phyloP scores from a whole-genome alignment of 2,888 invertebrate species.

The Gerris lacustris region DNA sequence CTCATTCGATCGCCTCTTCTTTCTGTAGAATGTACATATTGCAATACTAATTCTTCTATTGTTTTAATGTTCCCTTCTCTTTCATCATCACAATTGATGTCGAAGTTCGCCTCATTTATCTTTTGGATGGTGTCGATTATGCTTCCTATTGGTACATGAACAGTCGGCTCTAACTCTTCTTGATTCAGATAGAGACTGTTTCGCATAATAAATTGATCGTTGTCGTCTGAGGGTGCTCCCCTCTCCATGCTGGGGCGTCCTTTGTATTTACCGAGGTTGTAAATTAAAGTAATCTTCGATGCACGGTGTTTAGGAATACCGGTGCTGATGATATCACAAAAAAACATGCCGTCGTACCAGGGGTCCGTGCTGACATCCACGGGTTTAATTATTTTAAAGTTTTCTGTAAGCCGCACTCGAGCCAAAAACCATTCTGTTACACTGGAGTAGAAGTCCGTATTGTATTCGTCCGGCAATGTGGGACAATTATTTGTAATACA shows the following conservation, averaged over 20 bases:
- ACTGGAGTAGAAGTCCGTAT: slow-evolving; percentile 2
- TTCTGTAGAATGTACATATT: background rate
- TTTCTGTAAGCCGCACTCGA: background rate
- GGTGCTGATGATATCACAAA: background rate
- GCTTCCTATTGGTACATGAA: slow-evolving; percentile 10
- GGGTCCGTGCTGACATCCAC: background rate
- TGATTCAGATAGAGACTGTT: background rate
- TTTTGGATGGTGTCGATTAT: background rate
- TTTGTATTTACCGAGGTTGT: background rate
- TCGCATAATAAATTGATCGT: background rate
- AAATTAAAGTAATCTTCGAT: background rate
- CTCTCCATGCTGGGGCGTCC: background rate
- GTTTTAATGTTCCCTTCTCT: background rate
- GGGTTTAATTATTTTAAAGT: background rate
- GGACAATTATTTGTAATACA: slow-evolving; percentile 31
- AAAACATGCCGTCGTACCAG: slow-evolving; percentile 4
- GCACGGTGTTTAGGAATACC: background rate
- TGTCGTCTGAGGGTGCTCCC: background rate
- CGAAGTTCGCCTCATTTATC: background rate
- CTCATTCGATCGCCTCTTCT: background rate
- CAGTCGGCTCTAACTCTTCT: background rate
- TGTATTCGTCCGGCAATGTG: background rate
- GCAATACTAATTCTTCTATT: background rate
- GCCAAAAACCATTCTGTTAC: slow-evolving; percentile 9
- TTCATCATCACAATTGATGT: slow-evolving; percentile 5